These are phyloP conservation scores for Argyrosomus japonicus DNA, from an alignment of 2,113 vertebrate species.

Conservation along the genomic window DNA sequence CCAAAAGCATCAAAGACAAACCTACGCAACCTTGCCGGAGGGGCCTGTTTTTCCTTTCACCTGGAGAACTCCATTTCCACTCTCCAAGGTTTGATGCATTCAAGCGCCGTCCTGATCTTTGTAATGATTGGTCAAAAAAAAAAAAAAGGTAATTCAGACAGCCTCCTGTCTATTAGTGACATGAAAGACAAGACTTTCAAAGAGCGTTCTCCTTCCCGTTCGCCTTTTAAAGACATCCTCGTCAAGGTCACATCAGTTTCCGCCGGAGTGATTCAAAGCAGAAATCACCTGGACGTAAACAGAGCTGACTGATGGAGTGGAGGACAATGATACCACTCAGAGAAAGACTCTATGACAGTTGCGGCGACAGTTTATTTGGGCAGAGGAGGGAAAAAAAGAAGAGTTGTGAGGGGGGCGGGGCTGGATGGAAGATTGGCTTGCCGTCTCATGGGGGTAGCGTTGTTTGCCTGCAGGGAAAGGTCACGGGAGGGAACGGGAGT, in stretches of 20 bases:
- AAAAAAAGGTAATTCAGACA: conserved; percentile 47
- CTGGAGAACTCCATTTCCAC: conserved; percentile 64
- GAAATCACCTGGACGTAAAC: conserved; percentile 65
- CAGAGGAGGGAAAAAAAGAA: conserved; percentile 37
- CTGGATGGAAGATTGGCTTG: conserved; percentile 60
- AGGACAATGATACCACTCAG: conserved; percentile 69
- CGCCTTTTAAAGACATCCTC: conserved; percentile 45
- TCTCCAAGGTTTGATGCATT: conserved; percentile 65
- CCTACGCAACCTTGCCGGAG: conserved; percentile 67
- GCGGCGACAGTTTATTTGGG: conserved; percentile 35
- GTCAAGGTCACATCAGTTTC: conserved; percentile 75
- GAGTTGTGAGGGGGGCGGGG: conserved; percentile 39
- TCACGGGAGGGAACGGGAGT: conserved; percentile 70
- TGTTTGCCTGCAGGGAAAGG: conserved; percentile 77
- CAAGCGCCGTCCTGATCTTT: conserved; percentile 63
- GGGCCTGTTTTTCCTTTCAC: conserved; percentile 64
- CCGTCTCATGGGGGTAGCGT: conserved; percentile 59
- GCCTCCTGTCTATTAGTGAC: conserved; percentile 65
- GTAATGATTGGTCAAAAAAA: conserved; percentile 60
- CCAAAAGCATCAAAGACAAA: conserved; percentile 71
- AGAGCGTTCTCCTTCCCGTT: conserved; percentile 55
- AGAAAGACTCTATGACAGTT: conserved; percentile 49
- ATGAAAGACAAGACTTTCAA: conserved; percentile 72
- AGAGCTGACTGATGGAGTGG: conserved; percentile 58
- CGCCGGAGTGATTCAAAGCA: conserved; percentile 58